Evolutionary conservation across 2,888 invertebrate species (phyloP), one percentile per base, ranked within the genome.

Genomic region (Chesias legatella): DNA sequence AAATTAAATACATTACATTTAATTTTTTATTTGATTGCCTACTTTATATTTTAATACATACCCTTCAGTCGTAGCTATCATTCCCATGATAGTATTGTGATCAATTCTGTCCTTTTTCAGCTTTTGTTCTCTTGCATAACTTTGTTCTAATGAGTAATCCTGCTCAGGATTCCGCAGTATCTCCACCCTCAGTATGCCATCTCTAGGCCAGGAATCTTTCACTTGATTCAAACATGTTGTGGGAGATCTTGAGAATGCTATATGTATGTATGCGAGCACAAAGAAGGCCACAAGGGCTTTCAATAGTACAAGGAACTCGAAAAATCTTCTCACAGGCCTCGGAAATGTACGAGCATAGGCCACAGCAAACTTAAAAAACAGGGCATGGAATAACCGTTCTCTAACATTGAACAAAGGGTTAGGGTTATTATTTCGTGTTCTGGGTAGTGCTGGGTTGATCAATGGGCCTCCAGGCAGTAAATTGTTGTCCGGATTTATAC

Each of bases 171-270:
- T 93, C 53, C 92, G 85, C 37, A 94, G 79, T 60, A 98, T 95
- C 84, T 98, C 98, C 7, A 98, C 96, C 49, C 98, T 89, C 9
- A 99, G 88, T 55, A 99, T 96, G 3, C 99, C 99, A 79, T 98
- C 96, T 47, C 96, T 89, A 0, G 99, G 98, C 99, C 99, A 99
- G 7, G 94, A 92, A 54, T 94, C 91, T 68, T 94, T 92, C 21
- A 98, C 92, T 74, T 95, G 93, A 70, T 96, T 93, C 58, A 99
- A 89, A 76, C 99, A 99, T 60, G 96, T 96, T 37, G 96, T 95
- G 5, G 98, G 98, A 47, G 96, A 92, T 66, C 95, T 92, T 29
- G 97, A 96, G 80, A 98, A 98, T 49, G 95, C 94, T 73, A 96
- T 92, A 73, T 99, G 99, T 67, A 99, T 97, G 76, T 99, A 99